Percentiles rank a stretch among this genome's conserved stretches.
Evolutionary conservation across 2,113 vertebrate species (phyloP).

Genomic region (Oreochromis spilurus): DNA sequence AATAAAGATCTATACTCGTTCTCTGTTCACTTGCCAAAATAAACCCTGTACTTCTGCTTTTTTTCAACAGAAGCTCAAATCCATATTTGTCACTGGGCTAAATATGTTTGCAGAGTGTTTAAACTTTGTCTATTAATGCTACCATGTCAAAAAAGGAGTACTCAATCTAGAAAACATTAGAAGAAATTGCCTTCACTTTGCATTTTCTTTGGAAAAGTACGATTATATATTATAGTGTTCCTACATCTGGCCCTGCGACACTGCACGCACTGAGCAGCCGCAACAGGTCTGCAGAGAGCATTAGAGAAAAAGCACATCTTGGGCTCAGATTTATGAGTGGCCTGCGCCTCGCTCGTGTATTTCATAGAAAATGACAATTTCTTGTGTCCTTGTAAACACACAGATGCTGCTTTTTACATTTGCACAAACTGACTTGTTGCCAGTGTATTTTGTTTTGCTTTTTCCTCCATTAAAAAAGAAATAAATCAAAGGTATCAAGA

Average conservation of each 20-base stretch:
- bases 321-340: conserved; percentile 60
- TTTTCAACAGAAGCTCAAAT: not conserved
- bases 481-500: not conserved
- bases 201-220: conserved; percentile 43
- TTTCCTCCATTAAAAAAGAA: not conserved
- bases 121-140: not conserved
- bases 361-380: conserved; percentile 36
- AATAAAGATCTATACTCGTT: not conserved
- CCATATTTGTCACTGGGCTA: not conserved
- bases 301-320: conserved; percentile 42
- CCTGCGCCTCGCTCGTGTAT: conserved; percentile 27
- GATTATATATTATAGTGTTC: conserved; percentile 49
- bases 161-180: not conserved
- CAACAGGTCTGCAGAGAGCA: conserved; percentile 68
- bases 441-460: not conserved
- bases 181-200: not conserved
- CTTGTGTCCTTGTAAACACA: conserved; percentile 54
- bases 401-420: conserved; percentile 35
- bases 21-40: not conserved
- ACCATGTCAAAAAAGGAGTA: not conserved
- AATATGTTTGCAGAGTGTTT: not conserved
- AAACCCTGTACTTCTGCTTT: not conserved
- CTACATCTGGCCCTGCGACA: conserved; percentile 57
- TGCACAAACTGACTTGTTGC: conserved; percentile 10
- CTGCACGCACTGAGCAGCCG: conserved; percentile 41